Percentiles rank a stretch among this genome's conserved stretches.
Evolutionary conservation across 2,113 vertebrate genomes (phyloP).

Genomic region (Symphodus melops): DNA sequence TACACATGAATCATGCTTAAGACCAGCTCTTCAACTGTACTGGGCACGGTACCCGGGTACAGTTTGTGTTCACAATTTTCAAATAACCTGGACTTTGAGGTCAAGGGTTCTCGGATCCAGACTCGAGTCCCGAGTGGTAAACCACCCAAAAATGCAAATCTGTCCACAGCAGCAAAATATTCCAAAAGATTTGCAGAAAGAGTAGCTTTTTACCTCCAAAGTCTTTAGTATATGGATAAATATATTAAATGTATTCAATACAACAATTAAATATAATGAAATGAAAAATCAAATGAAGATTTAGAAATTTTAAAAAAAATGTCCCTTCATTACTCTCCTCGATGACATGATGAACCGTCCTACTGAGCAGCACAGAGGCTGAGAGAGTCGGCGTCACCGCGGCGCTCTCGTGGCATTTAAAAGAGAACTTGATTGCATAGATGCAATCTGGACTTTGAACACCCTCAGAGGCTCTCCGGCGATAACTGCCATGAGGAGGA

Average conservation of each 20-base stretch:
- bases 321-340: conserved; percentile 4
- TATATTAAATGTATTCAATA: neutral
- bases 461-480: conserved; percentile 54
- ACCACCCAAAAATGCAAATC: no score
- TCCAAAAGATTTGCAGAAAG: no score
- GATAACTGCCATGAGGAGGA: conserved; percentile 56
- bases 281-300: neutral
- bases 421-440: conserved; percentile 64
- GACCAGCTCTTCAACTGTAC: no score
- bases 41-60: no score
- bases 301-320: conserved; percentile 1
- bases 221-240: no score
- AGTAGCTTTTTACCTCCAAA: no score
- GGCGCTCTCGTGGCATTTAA: conserved; percentile 45
- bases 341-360: conserved; percentile 43
- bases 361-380: conserved; percentile 11
- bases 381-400: conserved; percentile 35
- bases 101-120: no score
- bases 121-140: no score
- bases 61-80: no score
- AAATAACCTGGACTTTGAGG: no score
- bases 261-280: neutral
- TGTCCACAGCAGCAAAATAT: no score
- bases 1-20: no score
- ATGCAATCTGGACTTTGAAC: conserved; percentile 65